Base-by-base conservation (phyloP, 2,113 vertebrate genomes). In the Peucedramus taeniatus region DNA sequence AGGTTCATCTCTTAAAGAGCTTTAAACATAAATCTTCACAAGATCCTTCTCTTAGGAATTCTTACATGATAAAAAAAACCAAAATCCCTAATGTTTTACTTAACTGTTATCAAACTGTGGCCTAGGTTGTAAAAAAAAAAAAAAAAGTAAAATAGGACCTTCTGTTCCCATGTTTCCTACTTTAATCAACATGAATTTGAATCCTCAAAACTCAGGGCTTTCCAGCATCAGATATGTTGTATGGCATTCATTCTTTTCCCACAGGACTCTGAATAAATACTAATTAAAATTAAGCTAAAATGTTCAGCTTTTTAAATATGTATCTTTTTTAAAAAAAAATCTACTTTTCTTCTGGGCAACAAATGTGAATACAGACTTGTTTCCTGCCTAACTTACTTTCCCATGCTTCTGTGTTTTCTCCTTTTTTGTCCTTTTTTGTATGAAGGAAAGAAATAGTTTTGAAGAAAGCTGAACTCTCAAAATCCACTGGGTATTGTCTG, bases 361-460 rank as follows among this genome's bases (percentile, higher is more conserved):
- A 94, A 97, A 94, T 93, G 74, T 91, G 80, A 94, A 92, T 84
- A 83, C 80, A 83, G 42, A 60, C 80, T 93, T 95, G 82, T 89
- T 97, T 97, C 95, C 95, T 95, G 93, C 83, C 77, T 82, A n/a
- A 72, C 76, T 91, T 92, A 82, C 91, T 95, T 97, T 97, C 95
- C 96, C 95, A 96, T 92, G 95, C 89, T 75, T 91, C 56, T 10
- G 3, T 85, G 57, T 84, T 94, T 95, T 97, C 89, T 94, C 94
- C 81, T 91, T 87, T 94, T 93, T 92, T 93, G 40, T 63, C 70
- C 70, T 61, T 93, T 90, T 97, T 92, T 80, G 35, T 92, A 72
- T 1, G 84, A 92, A 87, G 77, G 61, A 89, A 95, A 96, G 65
- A 84, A 94, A 95, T 95, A 91, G 69, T 94, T 95, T 89, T 91